Evolutionary conservation across 2,797 vertebrate genomes (phyloP).

Genomic region (Rhinichthys osculus): DNA sequence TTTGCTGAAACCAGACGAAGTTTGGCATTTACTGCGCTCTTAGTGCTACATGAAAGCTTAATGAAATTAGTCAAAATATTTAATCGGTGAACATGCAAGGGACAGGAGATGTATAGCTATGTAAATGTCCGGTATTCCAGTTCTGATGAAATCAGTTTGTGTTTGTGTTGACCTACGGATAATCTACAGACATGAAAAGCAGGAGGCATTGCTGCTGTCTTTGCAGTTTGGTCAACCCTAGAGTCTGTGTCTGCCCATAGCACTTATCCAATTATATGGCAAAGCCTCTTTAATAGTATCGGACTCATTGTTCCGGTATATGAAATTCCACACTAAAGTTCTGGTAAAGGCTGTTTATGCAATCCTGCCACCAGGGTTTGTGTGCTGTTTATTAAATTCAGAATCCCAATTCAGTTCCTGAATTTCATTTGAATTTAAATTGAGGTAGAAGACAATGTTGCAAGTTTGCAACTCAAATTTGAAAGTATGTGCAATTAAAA

Average conservation of each 20-base stretch:
- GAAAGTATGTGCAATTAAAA: too few relatives aligned
- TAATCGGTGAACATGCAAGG: background rate
- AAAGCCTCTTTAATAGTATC: background rate
- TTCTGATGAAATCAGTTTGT: background rate
- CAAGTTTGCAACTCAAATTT: too few relatives aligned
- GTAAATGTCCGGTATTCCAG: background rate
- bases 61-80: background rate
- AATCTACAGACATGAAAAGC: background rate
- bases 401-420: background rate
- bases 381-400: background rate
- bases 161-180: background rate
- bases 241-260: background rate
- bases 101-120: too few relatives aligned
- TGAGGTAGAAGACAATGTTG: background rate
- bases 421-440: background rate
- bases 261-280: slow-evolving; percentile 4
- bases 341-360: background rate
- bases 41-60: background rate
- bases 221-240: background rate
- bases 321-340: background rate
- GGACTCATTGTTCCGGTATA: background rate
- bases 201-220: background rate
- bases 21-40: background rate
- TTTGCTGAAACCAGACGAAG: background rate
- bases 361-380: background rate